Evolutionary conservation across 1,140 invertebrate genomes (phyloP).

Genomic region (Drosophila virilis): DNA sequence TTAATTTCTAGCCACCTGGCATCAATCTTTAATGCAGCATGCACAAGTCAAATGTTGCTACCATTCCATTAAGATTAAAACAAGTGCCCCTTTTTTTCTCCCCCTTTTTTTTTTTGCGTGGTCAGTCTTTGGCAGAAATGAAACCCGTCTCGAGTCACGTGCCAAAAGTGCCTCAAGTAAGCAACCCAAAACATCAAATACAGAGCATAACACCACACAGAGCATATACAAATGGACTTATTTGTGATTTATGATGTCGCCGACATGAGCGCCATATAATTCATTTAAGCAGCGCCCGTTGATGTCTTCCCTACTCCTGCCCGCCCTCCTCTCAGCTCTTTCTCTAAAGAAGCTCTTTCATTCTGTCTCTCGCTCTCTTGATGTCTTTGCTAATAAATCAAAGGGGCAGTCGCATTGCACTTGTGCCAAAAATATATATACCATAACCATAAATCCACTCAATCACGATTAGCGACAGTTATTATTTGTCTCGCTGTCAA

Average conservation of each 20-base stretch:
- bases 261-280: constrained; percentile 34
- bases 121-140: constrained; percentile 5
- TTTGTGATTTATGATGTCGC: constrained; percentile 43
- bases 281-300: constrained; percentile 33
- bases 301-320: constrained; percentile 7
- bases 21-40: not conserved
- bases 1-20: not conserved
- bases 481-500: constrained; percentile 37
- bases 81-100: not conserved
- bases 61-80: constrained; percentile 6
- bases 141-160: constrained; percentile 28
- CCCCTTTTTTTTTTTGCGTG: not conserved
- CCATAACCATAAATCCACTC: constrained; percentile 39
- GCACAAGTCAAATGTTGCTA: not conserved
- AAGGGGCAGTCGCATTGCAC: constrained; percentile 27
- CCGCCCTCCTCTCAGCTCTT: not conserved
- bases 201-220: not conserved
- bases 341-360: not conserved
- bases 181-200: constrained; percentile 1
- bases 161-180: constrained; percentile 27
- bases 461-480: constrained; percentile 51
- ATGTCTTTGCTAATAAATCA: constrained; percentile 41
- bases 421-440: constrained; percentile 9
- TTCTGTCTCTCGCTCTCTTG: not conserved
- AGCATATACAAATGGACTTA: constrained; percentile 28